phyloP scores from a whole-genome alignment of 2,797 vertebrate genomes.

The Tachyglossus aculeatus region DNA sequence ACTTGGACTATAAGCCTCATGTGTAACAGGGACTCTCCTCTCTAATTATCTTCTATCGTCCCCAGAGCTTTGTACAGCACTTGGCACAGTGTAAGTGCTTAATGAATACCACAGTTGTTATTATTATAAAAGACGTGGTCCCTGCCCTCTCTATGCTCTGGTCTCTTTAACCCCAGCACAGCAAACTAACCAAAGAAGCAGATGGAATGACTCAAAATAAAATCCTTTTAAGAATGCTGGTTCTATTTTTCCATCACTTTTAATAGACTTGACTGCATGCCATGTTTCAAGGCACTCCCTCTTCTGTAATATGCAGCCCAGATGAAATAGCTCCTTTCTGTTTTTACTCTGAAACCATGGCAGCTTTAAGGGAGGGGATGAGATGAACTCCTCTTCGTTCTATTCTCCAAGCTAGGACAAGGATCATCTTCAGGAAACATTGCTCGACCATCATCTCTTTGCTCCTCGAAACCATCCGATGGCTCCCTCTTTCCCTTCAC shows the following conservation, averaged over 20 bases:
- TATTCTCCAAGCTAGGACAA: too few species aligned
- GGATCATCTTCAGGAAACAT: too few species aligned
- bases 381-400: not conserved
- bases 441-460: too few species aligned
- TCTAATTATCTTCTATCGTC: too few species aligned
- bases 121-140: too few species aligned
- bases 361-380: constrained; percentile 30
- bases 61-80: too few species aligned
- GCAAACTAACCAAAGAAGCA: not conserved
- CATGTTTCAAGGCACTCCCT: not conserved
- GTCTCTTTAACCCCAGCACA: not conserved
- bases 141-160: not conserved
- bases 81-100: too few species aligned
- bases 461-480: too few species aligned
- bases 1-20: too few species aligned
- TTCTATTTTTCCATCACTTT: not conserved
- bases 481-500: too few species aligned
- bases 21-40: too few species aligned
- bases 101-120: too few species aligned
- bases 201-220: not conserved
- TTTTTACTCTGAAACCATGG: constrained; percentile 6
- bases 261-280: not conserved
- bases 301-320: not conserved
- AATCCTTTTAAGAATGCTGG: not conserved
- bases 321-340: constrained; percentile 28